Base-by-base conservation (phyloP, 2,888 invertebrate genomes). In the Pilophorus perplexus region DNA sequence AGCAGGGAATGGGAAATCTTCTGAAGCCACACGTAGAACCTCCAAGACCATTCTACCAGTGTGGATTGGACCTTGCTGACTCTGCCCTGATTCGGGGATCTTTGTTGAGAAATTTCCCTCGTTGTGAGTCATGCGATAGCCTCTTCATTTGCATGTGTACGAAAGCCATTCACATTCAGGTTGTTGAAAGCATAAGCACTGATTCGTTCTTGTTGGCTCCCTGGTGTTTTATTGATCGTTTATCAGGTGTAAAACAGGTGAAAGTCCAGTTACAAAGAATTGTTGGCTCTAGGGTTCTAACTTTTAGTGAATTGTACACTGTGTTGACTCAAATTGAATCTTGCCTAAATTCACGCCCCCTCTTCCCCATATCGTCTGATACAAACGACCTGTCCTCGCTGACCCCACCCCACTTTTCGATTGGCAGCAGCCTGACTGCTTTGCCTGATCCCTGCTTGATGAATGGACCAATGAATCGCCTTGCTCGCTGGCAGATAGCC, bases 1-100 rank as follows among this genome's bases (percentile, higher is more conserved):
- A 5, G 5, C 73, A 73, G 42, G 20, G 71, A 1, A 74, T 75
- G 74, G 73, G 72, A n/a, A 33, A 74, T 50, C 69, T 75, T 18
- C 75, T 73, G 0, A 23, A 25, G 10, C 18, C 57, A 10, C 59
- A 74, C 18, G 71, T 74, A 0, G 69, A 55, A 5, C 68, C 70
- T 6, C 27, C 68, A n/a, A 62, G 71, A 12, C 37, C 54, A 33
- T 60, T 67, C 38, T 38, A 14, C 23, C 27, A 22, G n/a, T 33
- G 67, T 57, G 60, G 54, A 25, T 10, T 33, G 12, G 54, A 54
- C 28, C 33, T 16, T 20, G 46, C 48, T 16, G 42, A 25, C 1
- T 27, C 55, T n/a, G 20, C 42, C 5, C 8, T 40, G 5, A 44
- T 66, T 57, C 38, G 42, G 10, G 22, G 50, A 18, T 20, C 25